A percentile compares a stretch with the other conserved stretches of the same genome.
phyloP scores from a whole-genome alignment of 2,113 vertebrate genomes.

The Ia io region DNA sequence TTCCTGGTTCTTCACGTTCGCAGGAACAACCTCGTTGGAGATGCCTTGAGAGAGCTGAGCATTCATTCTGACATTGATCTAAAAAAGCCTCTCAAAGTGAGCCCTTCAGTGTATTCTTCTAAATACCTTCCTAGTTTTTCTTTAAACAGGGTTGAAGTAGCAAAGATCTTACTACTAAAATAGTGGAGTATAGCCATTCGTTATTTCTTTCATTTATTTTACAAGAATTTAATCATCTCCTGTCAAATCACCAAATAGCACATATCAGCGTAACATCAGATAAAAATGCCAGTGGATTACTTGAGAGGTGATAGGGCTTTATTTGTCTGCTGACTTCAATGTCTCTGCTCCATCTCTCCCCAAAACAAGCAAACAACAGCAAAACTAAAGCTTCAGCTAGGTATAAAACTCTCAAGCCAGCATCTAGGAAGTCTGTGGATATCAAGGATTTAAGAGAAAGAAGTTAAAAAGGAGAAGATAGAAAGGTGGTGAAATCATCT shows the following conservation, averaged over 20 bases:
- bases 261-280: background rate
- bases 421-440: background rate
- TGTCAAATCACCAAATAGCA: background rate
- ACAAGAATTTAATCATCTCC: background rate
- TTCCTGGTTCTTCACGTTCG: conserved; percentile 96
- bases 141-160: background rate
- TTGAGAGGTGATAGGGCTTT: background rate
- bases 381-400: background rate
- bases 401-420: background rate
- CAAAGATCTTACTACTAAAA: background rate
- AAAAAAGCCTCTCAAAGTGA: conserved; percentile 97
- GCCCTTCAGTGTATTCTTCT: background rate
- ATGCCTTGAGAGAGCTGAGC: conserved; percentile 94
- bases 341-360: background rate
- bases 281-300: conserved; percentile 21
- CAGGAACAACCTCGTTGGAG: conserved; percentile 93
- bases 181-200: background rate
- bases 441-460: conserved; percentile 5
- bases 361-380: background rate
- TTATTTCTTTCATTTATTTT: background rate
- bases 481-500: background rate
- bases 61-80: conserved; percentile 97
- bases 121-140: background rate
- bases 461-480: background rate
- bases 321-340: background rate